These are phyloP conservation scores for Eledone cirrhosa DNA, from an alignment of 2,888 invertebrate genomes.

Conservation along the genomic window DNA sequence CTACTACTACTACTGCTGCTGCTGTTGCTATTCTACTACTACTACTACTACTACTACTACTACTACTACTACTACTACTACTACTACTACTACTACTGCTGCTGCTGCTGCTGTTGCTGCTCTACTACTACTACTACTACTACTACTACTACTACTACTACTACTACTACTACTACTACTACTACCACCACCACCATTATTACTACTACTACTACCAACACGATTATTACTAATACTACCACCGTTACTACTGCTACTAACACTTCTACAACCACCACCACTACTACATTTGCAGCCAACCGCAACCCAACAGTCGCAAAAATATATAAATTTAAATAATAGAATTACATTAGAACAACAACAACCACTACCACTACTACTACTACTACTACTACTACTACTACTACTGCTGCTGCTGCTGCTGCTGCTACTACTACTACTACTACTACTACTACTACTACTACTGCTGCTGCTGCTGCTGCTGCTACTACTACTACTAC, in stretches of 20 bases:
- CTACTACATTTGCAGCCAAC: not conserved
- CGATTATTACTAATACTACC: too few relatives aligned
- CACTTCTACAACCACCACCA: not conserved
- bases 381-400: conserved; percentile 33
- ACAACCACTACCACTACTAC: conserved; percentile 30
- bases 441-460: conserved; percentile 32
- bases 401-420: conserved; percentile 32
- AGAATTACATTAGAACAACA: not conserved
- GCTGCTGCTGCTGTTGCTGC: not conserved
- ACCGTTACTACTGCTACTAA: too few relatives aligned
- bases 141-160: too few relatives aligned
- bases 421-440: conserved; percentile 29
- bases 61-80: not conserved
- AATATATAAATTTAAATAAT: too few relatives aligned
- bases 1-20: too few relatives aligned
- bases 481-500: conserved; percentile 29
- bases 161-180: conserved; percentile 11
- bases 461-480: conserved; percentile 32
- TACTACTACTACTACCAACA: conserved; percentile 1
- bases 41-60: too few relatives aligned
- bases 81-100: conserved; percentile 32
- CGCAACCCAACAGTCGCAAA: not conserved
- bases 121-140: too few relatives aligned
- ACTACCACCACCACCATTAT: conserved; percentile 29
- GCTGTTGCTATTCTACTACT: too few relatives aligned